Conservation (phyloP, 2,888 invertebrate species). For the Thera obeliscata region DNA sequence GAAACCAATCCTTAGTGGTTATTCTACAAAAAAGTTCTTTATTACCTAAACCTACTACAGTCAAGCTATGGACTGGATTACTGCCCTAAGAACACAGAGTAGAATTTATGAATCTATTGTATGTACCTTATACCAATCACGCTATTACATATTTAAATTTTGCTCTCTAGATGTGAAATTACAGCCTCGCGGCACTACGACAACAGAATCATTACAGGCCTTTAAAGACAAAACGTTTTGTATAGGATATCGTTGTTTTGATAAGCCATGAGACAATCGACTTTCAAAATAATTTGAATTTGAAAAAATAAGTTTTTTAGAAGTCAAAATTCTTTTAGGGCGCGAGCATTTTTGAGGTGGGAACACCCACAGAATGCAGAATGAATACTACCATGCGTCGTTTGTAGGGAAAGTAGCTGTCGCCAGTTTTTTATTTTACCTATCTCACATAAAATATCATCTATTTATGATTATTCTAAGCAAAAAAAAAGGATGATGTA, state of each 20-base stretch:
- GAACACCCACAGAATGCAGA: too few relatives aligned
- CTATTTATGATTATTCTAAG: too few relatives aligned
- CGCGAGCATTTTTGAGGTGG: too few relatives aligned
- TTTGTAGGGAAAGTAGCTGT: too few relatives aligned
- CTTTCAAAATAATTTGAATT: neutral
- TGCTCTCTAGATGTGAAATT: slow-evolving; percentile 3
- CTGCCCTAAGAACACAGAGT: neutral
- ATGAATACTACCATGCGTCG: too few relatives aligned
- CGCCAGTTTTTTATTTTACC: too few relatives aligned
- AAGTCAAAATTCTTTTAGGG: too few relatives aligned
- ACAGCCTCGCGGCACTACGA: neutral
- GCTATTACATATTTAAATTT: slow-evolving; percentile 18
- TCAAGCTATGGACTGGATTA: neutral
- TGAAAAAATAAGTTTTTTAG: too few relatives aligned
- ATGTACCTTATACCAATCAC: neutral
- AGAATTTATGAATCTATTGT: neutral
- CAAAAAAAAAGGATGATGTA: too few relatives aligned
- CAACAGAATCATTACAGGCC: neutral
- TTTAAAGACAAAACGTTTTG: slow-evolving; percentile 3
- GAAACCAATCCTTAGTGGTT: too few relatives aligned
- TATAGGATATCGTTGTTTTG: neutral
- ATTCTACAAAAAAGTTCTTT: too few relatives aligned
- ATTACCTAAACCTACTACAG: neutral
- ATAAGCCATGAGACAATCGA: neutral
- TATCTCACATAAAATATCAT: too few relatives aligned